phyloP scores from a whole-genome alignment of 2,113 vertebrate genomes.

The Cnemophilus loriae region DNA sequence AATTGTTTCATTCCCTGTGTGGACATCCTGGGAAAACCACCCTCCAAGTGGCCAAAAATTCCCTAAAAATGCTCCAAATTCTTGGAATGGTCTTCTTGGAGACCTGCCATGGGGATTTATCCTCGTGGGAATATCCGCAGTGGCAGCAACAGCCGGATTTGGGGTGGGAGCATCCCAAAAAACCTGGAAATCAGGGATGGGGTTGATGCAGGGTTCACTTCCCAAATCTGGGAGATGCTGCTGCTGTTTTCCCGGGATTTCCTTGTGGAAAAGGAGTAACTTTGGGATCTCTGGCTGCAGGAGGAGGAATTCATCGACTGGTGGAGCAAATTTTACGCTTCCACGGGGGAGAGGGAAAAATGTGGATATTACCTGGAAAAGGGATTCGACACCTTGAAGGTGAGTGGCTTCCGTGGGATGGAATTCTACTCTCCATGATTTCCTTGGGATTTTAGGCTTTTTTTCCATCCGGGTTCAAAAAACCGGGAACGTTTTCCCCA shows the following conservation, averaged over 20 bases:
- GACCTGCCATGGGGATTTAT: not conserved
- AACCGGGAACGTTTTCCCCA: rapidly evolving
- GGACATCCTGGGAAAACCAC: not conserved
- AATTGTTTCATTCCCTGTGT: rapidly evolving
- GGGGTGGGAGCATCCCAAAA: not conserved
- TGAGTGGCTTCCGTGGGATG: not conserved
- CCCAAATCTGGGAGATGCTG: not conserved
- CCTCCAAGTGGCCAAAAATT: not conserved
- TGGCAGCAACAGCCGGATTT: not conserved
- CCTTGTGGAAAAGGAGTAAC: not conserved
- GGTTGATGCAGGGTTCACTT: not conserved
- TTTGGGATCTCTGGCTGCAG: conserved; percentile 47
- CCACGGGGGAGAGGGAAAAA: conserved; percentile 84
- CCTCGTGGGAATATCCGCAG: not conserved
- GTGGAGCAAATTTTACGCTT: conserved; percentile 98
- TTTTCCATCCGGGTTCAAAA: rapidly evolving
- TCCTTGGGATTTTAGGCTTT: not conserved
- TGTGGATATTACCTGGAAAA: conserved; percentile 89
- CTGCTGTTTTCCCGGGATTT: rapidly evolving
- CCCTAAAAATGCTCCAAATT: not conserved
- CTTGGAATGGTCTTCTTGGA: not conserved
- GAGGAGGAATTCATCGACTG: conserved; percentile 95
- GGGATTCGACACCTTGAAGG: conserved; percentile 89
- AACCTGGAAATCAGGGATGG: not conserved
- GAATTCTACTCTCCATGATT: rapidly evolving